These are phyloP conservation scores for Erpobdella octoculata DNA, from an alignment of 2,888 invertebrate species.

Conservation along the genomic window DNA sequence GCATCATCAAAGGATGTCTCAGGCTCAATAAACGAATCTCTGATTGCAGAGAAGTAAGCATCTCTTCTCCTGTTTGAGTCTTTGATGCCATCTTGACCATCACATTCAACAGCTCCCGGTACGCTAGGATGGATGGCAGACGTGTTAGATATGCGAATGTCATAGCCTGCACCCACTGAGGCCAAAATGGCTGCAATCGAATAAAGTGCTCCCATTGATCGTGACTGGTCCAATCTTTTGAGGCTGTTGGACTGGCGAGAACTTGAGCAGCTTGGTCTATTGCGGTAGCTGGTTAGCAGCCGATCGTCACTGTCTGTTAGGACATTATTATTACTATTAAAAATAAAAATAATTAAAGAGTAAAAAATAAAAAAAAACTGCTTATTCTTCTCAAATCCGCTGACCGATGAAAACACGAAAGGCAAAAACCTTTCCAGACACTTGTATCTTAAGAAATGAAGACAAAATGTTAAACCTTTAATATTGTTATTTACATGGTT, in stretches of 20 bases:
- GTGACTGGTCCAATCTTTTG: conserved; percentile 49
- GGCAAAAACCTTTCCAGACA: no score
- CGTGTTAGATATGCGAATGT: conserved; percentile 74
- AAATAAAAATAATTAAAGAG: background rate
- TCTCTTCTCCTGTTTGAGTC: conserved; percentile 42
- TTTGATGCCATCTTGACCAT: conserved; percentile 38
- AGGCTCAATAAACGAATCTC: conserved; percentile 47
- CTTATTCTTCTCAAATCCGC: no score
- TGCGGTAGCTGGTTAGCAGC: background rate
- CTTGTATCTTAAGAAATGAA: no score
- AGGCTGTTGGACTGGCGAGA: background rate
- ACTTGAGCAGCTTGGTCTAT: background rate
- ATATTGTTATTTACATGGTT: no score
- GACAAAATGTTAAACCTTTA: no score
- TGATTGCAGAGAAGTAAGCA: conserved; percentile 48
- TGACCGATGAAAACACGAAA: no score
- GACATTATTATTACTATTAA: background rate
- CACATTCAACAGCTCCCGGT: conserved; percentile 33
- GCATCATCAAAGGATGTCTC: conserved; percentile 36
- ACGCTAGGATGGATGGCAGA: conserved; percentile 45
- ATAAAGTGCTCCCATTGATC: conserved; percentile 64
- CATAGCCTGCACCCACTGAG: conserved; percentile 76
- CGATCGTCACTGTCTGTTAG: background rate
- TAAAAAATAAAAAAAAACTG: no score
- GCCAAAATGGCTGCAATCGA: conserved; percentile 85